Conservation (phyloP, 37 sponge, comb jelly and placozoan genomes). For the Spongia lamella region DNA sequence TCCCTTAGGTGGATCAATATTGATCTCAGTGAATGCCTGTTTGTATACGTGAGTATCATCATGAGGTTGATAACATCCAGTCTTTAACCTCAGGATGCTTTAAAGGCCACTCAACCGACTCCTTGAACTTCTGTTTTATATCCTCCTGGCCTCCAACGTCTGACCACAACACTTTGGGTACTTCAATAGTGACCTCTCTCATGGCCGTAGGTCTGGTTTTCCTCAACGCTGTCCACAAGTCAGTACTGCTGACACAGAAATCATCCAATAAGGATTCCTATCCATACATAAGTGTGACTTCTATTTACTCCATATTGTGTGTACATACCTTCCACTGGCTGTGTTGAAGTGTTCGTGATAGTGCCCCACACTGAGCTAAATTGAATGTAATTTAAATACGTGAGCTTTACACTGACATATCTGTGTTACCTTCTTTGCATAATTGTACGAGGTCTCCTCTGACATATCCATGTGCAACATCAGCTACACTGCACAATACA, state of each 20-base stretch:
- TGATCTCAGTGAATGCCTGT: conserved; percentile 64
- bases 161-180: conserved; percentile 90
- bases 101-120: conserved; percentile 92
- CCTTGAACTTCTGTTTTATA: conserved; percentile 79
- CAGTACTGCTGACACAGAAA: conserved; percentile 29
- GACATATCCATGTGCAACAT: conserved; percentile 85
- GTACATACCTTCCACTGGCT: conserved; percentile 2
- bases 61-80: not conserved
- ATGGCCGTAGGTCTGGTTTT: conserved; percentile 89
- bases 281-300: not conserved
- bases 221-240: conserved; percentile 59
- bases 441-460: conserved; percentile 84
- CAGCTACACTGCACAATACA: conserved; percentile 56
- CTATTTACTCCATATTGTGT: not conserved
- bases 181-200: conserved; percentile 90
- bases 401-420: not conserved
- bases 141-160: conserved; percentile 91
- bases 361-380: conserved; percentile 47
- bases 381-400: not conserved
- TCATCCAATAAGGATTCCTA: not conserved
- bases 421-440: conserved; percentile 65
- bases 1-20: conserved; percentile 80
- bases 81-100: conserved; percentile 80
- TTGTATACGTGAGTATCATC: not conserved
- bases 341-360: conserved; percentile 10